Percentiles rank a stretch among this genome's conserved stretches.
phyloP scores from a whole-genome alignment of 2,113 vertebrate genomes.

The Sclerurus mexicanus region DNA sequence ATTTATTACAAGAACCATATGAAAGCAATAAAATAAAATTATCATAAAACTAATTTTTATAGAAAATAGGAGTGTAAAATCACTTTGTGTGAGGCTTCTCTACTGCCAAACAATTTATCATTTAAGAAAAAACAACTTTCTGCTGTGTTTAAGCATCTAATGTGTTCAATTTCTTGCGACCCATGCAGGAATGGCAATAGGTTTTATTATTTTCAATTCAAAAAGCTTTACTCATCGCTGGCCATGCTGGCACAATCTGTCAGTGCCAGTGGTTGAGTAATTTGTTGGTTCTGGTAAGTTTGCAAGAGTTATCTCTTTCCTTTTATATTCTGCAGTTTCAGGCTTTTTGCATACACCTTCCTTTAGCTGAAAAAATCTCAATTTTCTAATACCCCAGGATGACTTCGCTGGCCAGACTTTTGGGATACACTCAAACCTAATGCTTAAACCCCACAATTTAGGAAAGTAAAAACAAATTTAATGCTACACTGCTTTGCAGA shows the following conservation, averaged over 20 bases:
- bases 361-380: not conserved
- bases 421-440: not conserved
- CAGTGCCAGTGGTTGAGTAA: not conserved
- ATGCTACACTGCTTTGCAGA: not conserved
- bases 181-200: slow-evolving; percentile 8
- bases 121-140: slow-evolving; percentile 62
- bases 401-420: not conserved
- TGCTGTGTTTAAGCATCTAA: slow-evolving; percentile 39
- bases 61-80: slow-evolving; percentile 66
- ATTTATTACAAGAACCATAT: slow-evolving; percentile 55
- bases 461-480: not conserved
- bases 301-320: not conserved
- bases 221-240: slow-evolving; percentile 38
- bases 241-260: not conserved
- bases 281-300: slow-evolving; percentile 10
- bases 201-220: slow-evolving; percentile 46
- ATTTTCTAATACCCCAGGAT: not conserved
- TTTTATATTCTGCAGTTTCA: not conserved
- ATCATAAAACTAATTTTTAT: slow-evolving; percentile 71
- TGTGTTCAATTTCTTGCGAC: slow-evolving; percentile 28
- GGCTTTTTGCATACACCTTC: not conserved
- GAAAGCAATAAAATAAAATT: slow-evolving; percentile 69
- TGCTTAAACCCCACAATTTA: not conserved
- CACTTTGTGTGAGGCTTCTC: slow-evolving; percentile 45
- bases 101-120: slow-evolving; percentile 54